phyloP scores from a whole-genome alignment of 2,797 vertebrate genomes.

The Myotis vivesi region DNA sequence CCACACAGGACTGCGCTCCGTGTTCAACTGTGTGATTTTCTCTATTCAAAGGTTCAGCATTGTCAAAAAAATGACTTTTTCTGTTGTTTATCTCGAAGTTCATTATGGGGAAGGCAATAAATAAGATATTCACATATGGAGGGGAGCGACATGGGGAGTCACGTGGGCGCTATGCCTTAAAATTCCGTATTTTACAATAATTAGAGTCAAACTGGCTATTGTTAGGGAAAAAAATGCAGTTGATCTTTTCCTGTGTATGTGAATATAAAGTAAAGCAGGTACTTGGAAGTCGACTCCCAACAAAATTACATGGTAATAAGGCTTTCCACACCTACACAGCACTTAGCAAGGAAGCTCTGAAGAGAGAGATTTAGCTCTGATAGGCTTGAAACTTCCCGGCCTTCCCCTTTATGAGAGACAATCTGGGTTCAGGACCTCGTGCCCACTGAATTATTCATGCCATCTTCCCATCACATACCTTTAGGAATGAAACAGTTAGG shows the following conservation, averaged over 20 bases:
- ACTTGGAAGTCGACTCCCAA: slow-evolving; percentile 82
- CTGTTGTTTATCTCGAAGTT: slow-evolving; percentile 87
- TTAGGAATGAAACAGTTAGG: slow-evolving; percentile 65
- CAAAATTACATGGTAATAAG: slow-evolving; percentile 85
- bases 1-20: slow-evolving; percentile 88
- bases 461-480: slow-evolving; percentile 73
- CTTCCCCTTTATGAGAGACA: slow-evolving; percentile 77
- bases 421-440: slow-evolving; percentile 77
- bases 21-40: slow-evolving; percentile 88
- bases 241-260: slow-evolving; percentile 81
- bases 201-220: slow-evolving; percentile 84
- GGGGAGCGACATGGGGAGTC: slow-evolving; percentile 75
- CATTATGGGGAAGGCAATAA: slow-evolving; percentile 84
- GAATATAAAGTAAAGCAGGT: slow-evolving; percentile 84
- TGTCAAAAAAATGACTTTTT: slow-evolving; percentile 88
- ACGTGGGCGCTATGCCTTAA: slow-evolving; percentile 71
- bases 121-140: slow-evolving; percentile 74
- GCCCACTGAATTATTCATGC: slow-evolving; percentile 84
- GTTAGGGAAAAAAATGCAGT: slow-evolving; percentile 85
- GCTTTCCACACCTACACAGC: slow-evolving; percentile 85
- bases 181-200: slow-evolving; percentile 80
- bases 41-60: slow-evolving; percentile 88
- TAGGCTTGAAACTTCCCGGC: slow-evolving; percentile 80
- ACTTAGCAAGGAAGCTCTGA: slow-evolving; percentile 81
- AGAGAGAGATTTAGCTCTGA: slow-evolving; percentile 77